phyloP scores from a whole-genome alignment of 2,113 vertebrate species.

The Catharus fuscescens region DNA sequence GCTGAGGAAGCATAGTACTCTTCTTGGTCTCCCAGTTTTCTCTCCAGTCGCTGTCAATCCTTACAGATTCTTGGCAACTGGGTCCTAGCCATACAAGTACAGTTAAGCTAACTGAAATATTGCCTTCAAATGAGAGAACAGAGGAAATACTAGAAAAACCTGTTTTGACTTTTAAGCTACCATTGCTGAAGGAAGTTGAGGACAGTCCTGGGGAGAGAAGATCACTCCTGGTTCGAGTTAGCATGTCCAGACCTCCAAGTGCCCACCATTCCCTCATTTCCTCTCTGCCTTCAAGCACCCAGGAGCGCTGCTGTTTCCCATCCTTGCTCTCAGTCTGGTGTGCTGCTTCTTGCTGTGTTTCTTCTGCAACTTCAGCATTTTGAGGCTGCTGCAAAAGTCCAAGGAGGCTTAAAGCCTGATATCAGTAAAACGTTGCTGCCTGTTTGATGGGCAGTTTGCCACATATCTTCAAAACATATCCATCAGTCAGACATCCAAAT shows the following conservation, averaged over 20 bases:
- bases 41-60: background rate
- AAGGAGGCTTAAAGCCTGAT: background rate
- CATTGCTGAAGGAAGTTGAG: background rate
- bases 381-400: background rate
- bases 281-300: background rate
- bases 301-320: background rate
- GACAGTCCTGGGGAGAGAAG: background rate
- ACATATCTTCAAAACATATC: background rate
- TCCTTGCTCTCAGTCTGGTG: background rate
- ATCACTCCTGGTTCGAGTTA: accelerated
- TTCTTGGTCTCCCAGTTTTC: background rate
- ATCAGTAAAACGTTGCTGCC: background rate
- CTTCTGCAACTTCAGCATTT: background rate
- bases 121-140: background rate
- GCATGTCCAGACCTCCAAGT: background rate
- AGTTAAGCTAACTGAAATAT: background rate
- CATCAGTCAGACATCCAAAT: background rate
- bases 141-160: background rate
- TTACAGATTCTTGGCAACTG: background rate
- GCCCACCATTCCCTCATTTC: background rate
- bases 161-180: background rate
- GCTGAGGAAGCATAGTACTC: background rate
- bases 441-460: background rate
- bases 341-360: background rate
- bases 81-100: background rate